phyloP scores from a whole-genome alignment of 2,888 invertebrate genomes.

The Sarcophaga variegata region DNA sequence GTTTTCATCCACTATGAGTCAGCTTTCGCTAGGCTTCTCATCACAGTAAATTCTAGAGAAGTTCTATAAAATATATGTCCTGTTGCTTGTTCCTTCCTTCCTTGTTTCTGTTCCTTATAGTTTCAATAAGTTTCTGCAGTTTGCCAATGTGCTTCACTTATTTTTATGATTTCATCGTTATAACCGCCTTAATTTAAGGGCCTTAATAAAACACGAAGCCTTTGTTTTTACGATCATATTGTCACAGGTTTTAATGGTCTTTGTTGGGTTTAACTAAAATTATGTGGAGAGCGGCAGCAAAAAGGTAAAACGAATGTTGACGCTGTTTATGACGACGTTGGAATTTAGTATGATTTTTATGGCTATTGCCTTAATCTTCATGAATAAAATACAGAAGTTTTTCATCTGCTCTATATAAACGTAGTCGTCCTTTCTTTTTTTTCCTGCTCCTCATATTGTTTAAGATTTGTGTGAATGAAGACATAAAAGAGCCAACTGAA shows the following conservation, averaged over 20 bases:
- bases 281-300: constrained; percentile 6
- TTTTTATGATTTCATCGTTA: constrained; percentile 16
- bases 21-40: background rate
- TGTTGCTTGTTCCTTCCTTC: background rate
- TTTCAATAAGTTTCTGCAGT: background rate
- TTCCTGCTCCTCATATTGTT: background rate
- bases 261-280: constrained; percentile 30
- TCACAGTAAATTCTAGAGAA: background rate
- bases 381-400: background rate
- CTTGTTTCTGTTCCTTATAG: background rate
- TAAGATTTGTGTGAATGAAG: constrained; percentile 35
- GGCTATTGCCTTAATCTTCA: constrained; percentile 22
- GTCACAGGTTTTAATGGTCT: constrained; percentile 50
- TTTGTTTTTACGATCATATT: constrained; percentile 52
- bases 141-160: background rate
- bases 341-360: constrained; percentile 49
- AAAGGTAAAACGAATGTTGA: constrained; percentile 10
- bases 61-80: background rate
- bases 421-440: background rate
- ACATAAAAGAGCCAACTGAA: constrained; percentile 23
- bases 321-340: constrained; percentile 19
- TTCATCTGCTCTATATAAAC: background rate
- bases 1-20: too few relatives aligned
- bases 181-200: constrained; percentile 18
- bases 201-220: constrained; percentile 16